Percentiles rank a stretch among this genome's conserved stretches.
Conservation (phyloP, 2,797 vertebrate species). For the Chaetophractus vellerosus region DNA sequence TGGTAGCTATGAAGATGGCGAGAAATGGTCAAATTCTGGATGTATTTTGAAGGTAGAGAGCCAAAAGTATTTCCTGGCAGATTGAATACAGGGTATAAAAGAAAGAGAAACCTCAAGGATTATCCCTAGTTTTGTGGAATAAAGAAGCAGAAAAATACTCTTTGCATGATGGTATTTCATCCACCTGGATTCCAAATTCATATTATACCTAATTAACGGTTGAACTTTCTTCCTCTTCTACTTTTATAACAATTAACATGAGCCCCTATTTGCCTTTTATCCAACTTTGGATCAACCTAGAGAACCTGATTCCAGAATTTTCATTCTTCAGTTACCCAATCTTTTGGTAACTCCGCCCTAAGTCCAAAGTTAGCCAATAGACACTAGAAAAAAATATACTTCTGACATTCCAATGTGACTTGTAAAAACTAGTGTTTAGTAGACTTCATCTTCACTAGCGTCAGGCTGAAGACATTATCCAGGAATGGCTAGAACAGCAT, state of each 20-base stretch:
- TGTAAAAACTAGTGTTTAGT: not conserved
- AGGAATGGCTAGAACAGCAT: not conserved
- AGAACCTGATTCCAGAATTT: conserved; percentile 21
- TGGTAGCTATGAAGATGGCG: not conserved
- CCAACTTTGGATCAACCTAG: not conserved
- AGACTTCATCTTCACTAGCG: not conserved
- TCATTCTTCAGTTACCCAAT: not conserved
- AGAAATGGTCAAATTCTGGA: not conserved
- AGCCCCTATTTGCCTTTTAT: not conserved
- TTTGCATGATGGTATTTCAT: not conserved
- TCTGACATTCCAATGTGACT: not conserved
- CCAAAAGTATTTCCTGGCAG: not conserved
- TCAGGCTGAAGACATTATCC: not conserved
- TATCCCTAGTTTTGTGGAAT: not conserved
- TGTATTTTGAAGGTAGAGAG: not conserved
- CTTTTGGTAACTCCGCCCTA: not conserved
- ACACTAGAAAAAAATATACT: not conserved
- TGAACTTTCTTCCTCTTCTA: not conserved
- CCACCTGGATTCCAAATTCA: not conserved
- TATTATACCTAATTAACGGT: not conserved
- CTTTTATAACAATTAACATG: not conserved
- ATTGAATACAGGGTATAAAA: not conserved
- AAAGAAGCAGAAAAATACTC: not conserved
- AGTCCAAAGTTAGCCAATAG: not conserved
- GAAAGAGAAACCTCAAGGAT: not conserved